Evolutionary conservation across 2,113 vertebrate genomes (phyloP).

Genomic region (Percopsis transmontana): DNA sequence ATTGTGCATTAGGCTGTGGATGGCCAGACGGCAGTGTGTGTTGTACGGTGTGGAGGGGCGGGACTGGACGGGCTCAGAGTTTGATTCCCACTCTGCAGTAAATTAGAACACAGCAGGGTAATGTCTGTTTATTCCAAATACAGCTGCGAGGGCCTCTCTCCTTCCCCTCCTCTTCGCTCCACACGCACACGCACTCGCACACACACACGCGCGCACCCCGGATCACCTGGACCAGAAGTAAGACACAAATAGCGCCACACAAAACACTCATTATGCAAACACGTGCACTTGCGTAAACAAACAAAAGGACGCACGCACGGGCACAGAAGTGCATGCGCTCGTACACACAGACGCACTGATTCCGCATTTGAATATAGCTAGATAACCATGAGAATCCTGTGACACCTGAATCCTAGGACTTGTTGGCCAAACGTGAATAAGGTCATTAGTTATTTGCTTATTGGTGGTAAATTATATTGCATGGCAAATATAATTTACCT

Average conservation of each 20-base stretch:
- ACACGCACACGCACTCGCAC: neutral
- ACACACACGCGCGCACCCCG: slow-evolving; percentile 50
- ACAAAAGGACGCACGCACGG: slow-evolving; percentile 59
- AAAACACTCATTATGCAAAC: slow-evolving; percentile 62
- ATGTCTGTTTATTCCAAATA: slow-evolving; percentile 80
- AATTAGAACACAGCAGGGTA: slow-evolving; percentile 78
- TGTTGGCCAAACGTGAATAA: no score
- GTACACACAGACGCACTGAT: slow-evolving; percentile 20
- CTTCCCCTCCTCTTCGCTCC: slow-evolving; percentile 30
- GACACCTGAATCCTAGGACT: no score
- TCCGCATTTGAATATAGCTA: neutral
- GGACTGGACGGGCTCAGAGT: slow-evolving; percentile 68
- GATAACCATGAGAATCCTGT: slow-evolving; percentile 26
- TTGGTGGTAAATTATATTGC: no score
- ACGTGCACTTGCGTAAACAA: slow-evolving; percentile 43
- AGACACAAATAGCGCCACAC: slow-evolving; percentile 40
- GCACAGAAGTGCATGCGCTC: slow-evolving; percentile 26
- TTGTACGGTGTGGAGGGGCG: slow-evolving; percentile 58
- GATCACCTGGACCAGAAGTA: slow-evolving; percentile 86
- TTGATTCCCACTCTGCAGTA: slow-evolving; percentile 77
- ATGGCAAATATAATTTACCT: no score
- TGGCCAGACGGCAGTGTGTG: slow-evolving; percentile 58
- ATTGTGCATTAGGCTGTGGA: slow-evolving; percentile 66
- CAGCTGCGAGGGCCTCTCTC: slow-evolving; percentile 73
- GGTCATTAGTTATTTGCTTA: no score